Conservation (phyloP, 2,888 invertebrate genomes). For the Sacculina carcini region DNA sequence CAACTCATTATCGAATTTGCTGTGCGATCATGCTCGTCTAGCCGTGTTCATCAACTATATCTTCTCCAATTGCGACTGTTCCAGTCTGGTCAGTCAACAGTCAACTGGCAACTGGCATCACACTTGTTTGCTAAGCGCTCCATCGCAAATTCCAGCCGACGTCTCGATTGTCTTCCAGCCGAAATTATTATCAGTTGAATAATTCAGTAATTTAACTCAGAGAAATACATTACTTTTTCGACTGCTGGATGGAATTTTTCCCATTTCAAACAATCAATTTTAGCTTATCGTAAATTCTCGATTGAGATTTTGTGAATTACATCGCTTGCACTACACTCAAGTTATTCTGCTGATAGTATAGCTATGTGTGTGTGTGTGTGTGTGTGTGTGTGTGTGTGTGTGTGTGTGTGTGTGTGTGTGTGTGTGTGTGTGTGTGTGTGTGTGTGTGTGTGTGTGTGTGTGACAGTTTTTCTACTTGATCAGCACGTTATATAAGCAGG, state of each 20-base stretch:
- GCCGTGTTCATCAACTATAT: slow-evolving; percentile 85
- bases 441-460: slow-evolving; percentile 11
- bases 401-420: background rate
- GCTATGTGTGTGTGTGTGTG: too few species aligned
- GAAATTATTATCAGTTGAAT: slow-evolving; percentile 2
- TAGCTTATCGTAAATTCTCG: background rate
- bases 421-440: background rate
- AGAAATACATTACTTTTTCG: background rate
- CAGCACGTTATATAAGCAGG: slow-evolving; percentile 65
- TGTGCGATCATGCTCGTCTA: slow-evolving; percentile 64
- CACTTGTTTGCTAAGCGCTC: too few species aligned
- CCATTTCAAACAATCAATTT: background rate
- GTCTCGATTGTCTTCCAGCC: too few species aligned
- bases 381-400: too few species aligned
- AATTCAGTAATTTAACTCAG: background rate
- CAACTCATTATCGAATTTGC: slow-evolving; percentile 48
- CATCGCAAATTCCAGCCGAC: too few species aligned
- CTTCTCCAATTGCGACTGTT: slow-evolving; percentile 53
- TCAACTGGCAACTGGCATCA: too few species aligned
- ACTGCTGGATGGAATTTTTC: background rate
- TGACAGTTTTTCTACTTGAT: slow-evolving; percentile 56
- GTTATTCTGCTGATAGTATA: too few species aligned
- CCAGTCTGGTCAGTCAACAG: slow-evolving; percentile 31
- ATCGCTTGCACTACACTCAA: too few species aligned
- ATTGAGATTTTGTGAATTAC: too few species aligned